Evolutionary conservation across 2,797 vertebrate genomes (phyloP).

Genomic region (Apogon hyalosoma): DNA sequence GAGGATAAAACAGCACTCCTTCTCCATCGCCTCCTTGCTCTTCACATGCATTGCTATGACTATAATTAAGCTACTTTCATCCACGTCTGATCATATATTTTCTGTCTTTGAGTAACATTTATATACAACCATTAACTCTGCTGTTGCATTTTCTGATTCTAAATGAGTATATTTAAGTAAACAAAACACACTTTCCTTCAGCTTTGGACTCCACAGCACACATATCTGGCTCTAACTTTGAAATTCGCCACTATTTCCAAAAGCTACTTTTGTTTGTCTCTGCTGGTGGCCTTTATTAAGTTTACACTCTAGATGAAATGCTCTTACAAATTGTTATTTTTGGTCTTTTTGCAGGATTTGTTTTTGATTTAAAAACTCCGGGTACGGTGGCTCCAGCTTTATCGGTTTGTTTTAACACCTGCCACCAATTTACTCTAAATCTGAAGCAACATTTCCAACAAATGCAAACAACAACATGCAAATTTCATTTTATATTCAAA

Average conservation of each 20-base stretch:
- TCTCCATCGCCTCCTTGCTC: slow-evolving; percentile 14
- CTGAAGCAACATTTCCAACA: slow-evolving; percentile 29
- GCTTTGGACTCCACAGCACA: neutral
- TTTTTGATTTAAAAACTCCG: neutral
- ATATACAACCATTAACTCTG: too few species aligned
- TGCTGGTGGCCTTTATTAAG: neutral
- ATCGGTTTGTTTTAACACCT: slow-evolving; percentile 26
- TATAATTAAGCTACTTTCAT: too few species aligned
- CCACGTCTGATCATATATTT: too few species aligned
- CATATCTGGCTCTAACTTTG: neutral
- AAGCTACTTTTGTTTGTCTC: neutral
- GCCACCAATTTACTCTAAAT: slow-evolving; percentile 22
- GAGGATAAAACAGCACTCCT: slow-evolving; percentile 46
- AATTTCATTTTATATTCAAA: slow-evolving; percentile 57
- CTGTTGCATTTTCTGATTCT: too few species aligned
- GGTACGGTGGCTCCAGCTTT: neutral
- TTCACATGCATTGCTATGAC: slow-evolving; percentile 18
- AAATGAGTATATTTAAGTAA: neutral
- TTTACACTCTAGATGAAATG: slow-evolving; percentile 1
- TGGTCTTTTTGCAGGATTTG: slow-evolving; percentile 14
- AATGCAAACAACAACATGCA: slow-evolving; percentile 44
- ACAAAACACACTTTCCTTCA: neutral
- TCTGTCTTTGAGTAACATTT: too few species aligned
- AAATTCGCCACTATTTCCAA: neutral
- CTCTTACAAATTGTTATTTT: slow-evolving; percentile 10